Evolutionary conservation across 1,140 invertebrate species (phyloP).

Genomic region (Phymorhynchus buccinoides): DNA sequence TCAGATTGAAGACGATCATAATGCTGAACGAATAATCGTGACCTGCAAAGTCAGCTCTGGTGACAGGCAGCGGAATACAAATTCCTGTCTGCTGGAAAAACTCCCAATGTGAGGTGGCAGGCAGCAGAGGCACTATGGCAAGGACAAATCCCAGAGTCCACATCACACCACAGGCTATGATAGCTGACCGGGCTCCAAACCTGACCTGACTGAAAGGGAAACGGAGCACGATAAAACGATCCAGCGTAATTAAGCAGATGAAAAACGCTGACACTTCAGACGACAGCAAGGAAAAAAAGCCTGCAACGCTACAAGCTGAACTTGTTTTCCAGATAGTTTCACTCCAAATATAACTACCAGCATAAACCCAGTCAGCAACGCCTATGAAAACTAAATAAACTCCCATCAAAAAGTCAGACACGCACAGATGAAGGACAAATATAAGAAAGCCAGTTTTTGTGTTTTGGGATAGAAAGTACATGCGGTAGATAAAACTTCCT

Average conservation of each 20-base stretch:
- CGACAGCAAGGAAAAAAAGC: conserved; percentile 57
- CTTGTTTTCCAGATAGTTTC: conserved; percentile 56
- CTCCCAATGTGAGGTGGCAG: conserved; percentile 22
- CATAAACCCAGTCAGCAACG: conserved; percentile 51
- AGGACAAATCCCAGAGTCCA: conserved; percentile 40
- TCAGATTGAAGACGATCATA: not conserved
- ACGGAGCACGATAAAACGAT: conserved; percentile 55
- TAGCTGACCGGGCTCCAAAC: conserved; percentile 26
- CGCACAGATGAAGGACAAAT: conserved; percentile 54
- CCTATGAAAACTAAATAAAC: conserved; percentile 64
- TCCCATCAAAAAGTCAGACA: conserved; percentile 62
- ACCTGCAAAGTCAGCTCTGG: not conserved
- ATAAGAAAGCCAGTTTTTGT: conserved; percentile 12
- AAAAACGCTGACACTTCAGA: conserved; percentile 57
- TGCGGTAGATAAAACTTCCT: conserved; percentile 41
- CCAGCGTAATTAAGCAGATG: conserved; percentile 58
- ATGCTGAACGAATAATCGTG: not conserved
- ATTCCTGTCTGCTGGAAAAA: conserved; percentile 52
- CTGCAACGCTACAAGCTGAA: conserved; percentile 51
- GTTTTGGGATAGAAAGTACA: not conserved
- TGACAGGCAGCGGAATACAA: conserved; percentile 43
- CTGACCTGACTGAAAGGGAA: conserved; percentile 50
- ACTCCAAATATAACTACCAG: conserved; percentile 54
- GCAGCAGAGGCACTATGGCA: conserved; percentile 34
- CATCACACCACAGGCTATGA: not conserved